Evolutionary conservation across 2,797 vertebrate genomes (phyloP).

Genomic region (Brotula barbata): DNA sequence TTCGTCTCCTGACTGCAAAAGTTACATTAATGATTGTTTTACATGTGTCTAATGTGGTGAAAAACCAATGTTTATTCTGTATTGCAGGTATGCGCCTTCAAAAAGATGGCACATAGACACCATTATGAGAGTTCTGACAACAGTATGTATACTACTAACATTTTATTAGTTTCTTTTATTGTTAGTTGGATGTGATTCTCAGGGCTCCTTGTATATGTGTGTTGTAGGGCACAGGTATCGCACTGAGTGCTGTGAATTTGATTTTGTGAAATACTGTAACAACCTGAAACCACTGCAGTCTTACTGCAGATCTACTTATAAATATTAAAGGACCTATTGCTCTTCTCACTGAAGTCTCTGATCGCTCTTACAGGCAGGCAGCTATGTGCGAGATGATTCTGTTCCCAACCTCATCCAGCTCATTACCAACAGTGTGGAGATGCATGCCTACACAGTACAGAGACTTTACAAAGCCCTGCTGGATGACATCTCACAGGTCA

Average conservation of each 20-base stretch:
- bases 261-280: constrained; percentile 21
- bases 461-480: constrained; percentile 98
- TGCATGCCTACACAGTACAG: constrained; percentile 98
- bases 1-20: constrained; percentile 8
- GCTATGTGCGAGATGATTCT: constrained; percentile 97
- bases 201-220: no score
- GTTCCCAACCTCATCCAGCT: constrained; percentile 99
- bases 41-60: background rate
- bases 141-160: constrained; percentile 79
- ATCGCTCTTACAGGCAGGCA: constrained; percentile 87
- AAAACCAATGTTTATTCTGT: constrained; percentile 17
- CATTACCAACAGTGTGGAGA: constrained; percentile 98
- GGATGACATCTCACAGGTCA: constrained; percentile 97
- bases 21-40: background rate
- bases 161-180: constrained; percentile 1
- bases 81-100: constrained; percentile 92
- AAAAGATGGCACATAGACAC: constrained; percentile 99
- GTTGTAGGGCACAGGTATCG: constrained; percentile 7
- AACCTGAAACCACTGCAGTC: background rate
- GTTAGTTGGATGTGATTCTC: constrained; percentile 28
- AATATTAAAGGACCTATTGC: background rate
- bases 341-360: constrained; percentile 4
- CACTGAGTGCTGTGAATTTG: constrained; percentile 20
- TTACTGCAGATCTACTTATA: constrained; percentile 2
- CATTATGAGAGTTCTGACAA: constrained; percentile 98